Conservation (phyloP, 2,797 vertebrate genomes). For the Crocidura indochinensis region DNA sequence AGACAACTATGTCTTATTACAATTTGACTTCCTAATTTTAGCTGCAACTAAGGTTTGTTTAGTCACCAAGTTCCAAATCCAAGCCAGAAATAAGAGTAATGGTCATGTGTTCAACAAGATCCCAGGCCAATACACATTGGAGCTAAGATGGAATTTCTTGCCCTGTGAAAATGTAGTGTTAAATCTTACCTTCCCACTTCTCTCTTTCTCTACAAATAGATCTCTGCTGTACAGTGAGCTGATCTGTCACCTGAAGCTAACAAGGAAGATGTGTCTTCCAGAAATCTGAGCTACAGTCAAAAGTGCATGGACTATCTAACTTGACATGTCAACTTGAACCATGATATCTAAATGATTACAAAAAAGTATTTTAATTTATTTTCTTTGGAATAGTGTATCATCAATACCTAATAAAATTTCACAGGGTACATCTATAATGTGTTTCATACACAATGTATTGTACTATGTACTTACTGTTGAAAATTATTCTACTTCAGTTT, state of each 20-base stretch:
- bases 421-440: constrained; percentile 85
- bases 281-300: constrained; percentile 90
- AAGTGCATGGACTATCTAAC: constrained; percentile 89
- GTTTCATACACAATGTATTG: constrained; percentile 85
- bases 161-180: constrained; percentile 92
- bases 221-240: constrained; percentile 90
- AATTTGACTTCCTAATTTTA: constrained; percentile 93
- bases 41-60: constrained; percentile 89
- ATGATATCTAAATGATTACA: constrained; percentile 90
- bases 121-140: constrained; percentile 93
- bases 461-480: constrained; percentile 84
- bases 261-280: constrained; percentile 91
- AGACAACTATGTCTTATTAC: constrained; percentile 90
- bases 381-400: constrained; percentile 90
- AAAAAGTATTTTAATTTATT: constrained; percentile 91
- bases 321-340: constrained; percentile 89
- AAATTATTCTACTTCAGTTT: background rate
- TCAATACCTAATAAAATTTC: constrained; percentile 90
- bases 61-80: constrained; percentile 88
- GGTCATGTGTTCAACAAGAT: constrained; percentile 92
- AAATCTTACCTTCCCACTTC: constrained; percentile 91
- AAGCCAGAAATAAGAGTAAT: constrained; percentile 93
- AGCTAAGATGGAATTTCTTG: constrained; percentile 94
- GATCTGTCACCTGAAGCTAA: constrained; percentile 93
- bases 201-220: constrained; percentile 90